These are phyloP conservation scores for Vanessa cardui DNA, from an alignment of 2,888 invertebrate species.

Conservation along the genomic window DNA sequence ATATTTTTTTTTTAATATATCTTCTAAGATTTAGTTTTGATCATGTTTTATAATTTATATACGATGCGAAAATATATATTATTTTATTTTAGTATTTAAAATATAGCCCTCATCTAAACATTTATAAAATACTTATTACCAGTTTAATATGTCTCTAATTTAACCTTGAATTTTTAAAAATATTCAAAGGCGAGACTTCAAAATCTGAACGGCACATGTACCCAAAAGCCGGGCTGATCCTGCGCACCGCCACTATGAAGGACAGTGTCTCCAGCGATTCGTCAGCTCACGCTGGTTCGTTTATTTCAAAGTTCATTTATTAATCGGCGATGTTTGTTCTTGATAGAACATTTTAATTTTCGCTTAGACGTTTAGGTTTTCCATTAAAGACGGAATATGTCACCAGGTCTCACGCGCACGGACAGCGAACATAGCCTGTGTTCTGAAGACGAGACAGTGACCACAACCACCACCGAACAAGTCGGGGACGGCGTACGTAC, in stretches of 20 bases:
- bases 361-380: too few species aligned
- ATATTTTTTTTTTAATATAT: too few species aligned
- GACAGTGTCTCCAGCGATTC: constrained; percentile 77
- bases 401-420: constrained; percentile 60
- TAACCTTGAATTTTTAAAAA: neutral
- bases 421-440: constrained; percentile 74
- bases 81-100: too few species aligned
- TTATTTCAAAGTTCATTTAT: neutral
- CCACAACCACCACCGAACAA: constrained; percentile 54
- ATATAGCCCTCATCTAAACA: too few species aligned
- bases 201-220: constrained; percentile 83
- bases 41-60: too few species aligned
- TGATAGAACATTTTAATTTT: too few species aligned
- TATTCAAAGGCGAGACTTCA: constrained; percentile 74
- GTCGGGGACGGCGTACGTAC: constrained; percentile 53
- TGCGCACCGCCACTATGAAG: constrained; percentile 84
- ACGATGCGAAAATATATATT: too few species aligned
- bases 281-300: constrained; percentile 62
- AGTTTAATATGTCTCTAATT: neutral
- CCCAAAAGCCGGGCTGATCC: constrained; percentile 89
- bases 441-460: constrained; percentile 63
- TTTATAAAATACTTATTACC: neutral
- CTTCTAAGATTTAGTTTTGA: too few species aligned
- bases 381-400: neutral
- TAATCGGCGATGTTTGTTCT: too few species aligned